A percentile compares a stretch with the other conserved stretches of the same genome.
Conservation (phyloP, 2,113 vertebrate genomes). For the Plecturocebus donacophilus region DNA sequence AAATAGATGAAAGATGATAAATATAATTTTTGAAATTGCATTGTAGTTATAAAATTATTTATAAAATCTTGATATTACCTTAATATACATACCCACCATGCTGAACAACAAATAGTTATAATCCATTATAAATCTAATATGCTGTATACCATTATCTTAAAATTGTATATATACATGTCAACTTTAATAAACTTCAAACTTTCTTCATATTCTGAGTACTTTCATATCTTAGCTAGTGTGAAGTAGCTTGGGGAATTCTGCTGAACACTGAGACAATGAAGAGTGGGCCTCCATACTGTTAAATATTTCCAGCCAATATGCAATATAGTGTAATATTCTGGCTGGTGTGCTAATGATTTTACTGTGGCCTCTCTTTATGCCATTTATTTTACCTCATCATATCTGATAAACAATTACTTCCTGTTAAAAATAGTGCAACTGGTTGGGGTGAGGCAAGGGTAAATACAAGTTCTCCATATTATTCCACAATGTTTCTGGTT, state of each 20-base stretch:
- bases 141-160: neutral
- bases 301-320: neutral
- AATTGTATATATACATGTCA: neutral
- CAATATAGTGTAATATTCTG: neutral
- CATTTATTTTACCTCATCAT: neutral
- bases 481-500: neutral
- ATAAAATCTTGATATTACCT: neutral
- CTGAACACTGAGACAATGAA: neutral
- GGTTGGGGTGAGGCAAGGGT: neutral
- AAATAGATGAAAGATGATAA: neutral
- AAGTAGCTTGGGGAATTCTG: neutral
- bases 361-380: neutral
- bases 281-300: neutral
- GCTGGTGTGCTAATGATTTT: neutral
- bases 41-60: neutral
- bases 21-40: neutral
- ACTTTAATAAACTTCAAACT: neutral
- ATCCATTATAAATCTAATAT: neutral
- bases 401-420: neutral
- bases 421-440: neutral
- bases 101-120: neutral
- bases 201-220: neutral
- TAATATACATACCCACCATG: neutral
- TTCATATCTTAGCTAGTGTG: neutral
- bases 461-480: neutral